Evolutionary conservation across 2,888 invertebrate species (phyloP).

Genomic region (Lissonota sp.): DNA sequence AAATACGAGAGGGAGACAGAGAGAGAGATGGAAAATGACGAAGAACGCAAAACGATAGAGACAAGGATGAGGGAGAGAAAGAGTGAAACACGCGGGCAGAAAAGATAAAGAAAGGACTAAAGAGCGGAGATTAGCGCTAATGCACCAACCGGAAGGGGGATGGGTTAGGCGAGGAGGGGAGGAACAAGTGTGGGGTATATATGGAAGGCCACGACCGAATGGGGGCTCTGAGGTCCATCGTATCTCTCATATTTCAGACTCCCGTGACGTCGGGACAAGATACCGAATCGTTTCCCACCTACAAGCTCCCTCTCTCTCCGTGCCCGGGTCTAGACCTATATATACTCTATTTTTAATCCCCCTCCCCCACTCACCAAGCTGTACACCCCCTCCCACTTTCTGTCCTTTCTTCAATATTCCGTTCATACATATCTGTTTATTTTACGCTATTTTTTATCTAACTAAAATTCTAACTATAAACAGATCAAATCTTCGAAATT

Average conservation of each 20-base stretch:
- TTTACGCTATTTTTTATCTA: no score
- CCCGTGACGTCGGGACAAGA: conserved; percentile 82
- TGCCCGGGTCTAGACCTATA: conserved; percentile 7
- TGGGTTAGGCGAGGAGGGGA: conserved; percentile 41
- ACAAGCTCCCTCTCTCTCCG: conserved; percentile 67
- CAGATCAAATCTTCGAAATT: no score
- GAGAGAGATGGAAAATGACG: conserved; percentile 45
- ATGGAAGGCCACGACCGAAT: conserved; percentile 63
- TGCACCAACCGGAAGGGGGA: conserved; percentile 81
- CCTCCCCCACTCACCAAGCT: neutral
- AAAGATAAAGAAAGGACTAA: conserved; percentile 83
- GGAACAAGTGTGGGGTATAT: conserved; percentile 23
- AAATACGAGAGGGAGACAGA: conserved; percentile 64
- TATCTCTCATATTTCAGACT: conserved; percentile 84
- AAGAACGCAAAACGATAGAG: conserved; percentile 54
- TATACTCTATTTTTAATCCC: conserved; percentile 64
- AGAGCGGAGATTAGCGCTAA: conserved; percentile 84
- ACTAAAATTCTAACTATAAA: no score
- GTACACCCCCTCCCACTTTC: neutral
- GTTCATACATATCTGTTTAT: neutral
- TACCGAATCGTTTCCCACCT: conserved; percentile 83
- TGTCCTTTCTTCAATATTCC: neutral
- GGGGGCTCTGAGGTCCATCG: conserved; percentile 79
- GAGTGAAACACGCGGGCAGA: conserved; percentile 71
- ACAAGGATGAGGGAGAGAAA: conserved; percentile 59